Percentiles rank a stretch among this genome's conserved stretches.
These are phyloP conservation scores for Struthidea cinerea DNA, from an alignment of 2,113 vertebrate genomes.

Conservation along the genomic window DNA sequence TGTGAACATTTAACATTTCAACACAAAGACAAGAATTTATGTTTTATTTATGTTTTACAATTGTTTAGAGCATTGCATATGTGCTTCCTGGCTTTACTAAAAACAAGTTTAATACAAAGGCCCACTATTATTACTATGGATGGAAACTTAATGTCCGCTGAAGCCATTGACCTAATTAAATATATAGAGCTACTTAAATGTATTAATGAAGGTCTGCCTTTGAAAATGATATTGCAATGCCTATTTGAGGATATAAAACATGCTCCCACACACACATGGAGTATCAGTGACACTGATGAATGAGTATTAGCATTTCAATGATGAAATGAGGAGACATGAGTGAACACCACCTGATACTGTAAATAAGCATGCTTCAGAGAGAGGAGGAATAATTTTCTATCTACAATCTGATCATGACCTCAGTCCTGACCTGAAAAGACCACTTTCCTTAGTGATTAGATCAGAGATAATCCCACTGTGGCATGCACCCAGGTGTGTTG, in stretches of 20 bases:
- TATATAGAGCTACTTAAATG: background rate
- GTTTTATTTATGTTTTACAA: background rate
- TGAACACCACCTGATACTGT: constrained; percentile 47
- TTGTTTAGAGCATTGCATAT: background rate
- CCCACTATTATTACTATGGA: background rate
- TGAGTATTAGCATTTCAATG: constrained; percentile 53
- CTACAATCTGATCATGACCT: constrained; percentile 31
- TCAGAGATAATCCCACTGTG: constrained; percentile 41
- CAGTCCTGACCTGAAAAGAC: constrained; percentile 39
- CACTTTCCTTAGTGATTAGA: constrained; percentile 56
- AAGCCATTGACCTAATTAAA: background rate
- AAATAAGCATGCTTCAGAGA: constrained; percentile 34
- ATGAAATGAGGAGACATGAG: constrained; percentile 36
- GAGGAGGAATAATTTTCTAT: constrained; percentile 30
- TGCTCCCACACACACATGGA: background rate
- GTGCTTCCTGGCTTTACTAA: background rate
- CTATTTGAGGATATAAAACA: background rate
- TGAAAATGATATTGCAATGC: background rate
- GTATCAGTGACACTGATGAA: constrained; percentile 49
- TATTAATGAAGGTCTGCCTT: background rate
- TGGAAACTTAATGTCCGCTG: background rate
- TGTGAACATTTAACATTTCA: background rate
- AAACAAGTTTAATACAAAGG: background rate
- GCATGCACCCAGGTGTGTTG: constrained; percentile 47
- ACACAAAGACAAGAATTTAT: background rate